These are phyloP conservation scores for Druon quercuslanigerum DNA, from an alignment of 1,140 invertebrate genomes.

Conservation along the genomic window DNA sequence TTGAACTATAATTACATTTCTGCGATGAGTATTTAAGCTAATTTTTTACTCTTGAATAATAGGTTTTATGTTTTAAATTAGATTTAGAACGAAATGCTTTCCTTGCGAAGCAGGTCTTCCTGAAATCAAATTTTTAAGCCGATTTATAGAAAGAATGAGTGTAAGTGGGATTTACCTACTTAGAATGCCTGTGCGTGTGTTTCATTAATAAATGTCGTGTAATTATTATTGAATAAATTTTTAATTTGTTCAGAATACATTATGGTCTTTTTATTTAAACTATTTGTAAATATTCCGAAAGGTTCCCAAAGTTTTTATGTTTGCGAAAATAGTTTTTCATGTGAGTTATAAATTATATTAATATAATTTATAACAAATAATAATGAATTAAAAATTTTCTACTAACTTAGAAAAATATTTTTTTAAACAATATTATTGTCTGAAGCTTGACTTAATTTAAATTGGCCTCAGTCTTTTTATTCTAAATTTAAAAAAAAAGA, in stretches of 20 bases:
- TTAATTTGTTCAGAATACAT: not conserved
- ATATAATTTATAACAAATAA: too few species aligned
- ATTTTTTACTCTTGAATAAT: constrained; percentile 5
- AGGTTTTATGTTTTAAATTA: constrained; percentile 40
- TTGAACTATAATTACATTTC: not conserved
- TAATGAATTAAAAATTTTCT: too few species aligned
- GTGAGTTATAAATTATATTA: too few species aligned
- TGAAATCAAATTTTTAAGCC: not conserved
- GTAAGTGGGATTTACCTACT: not conserved
- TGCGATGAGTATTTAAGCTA: constrained; percentile 1
- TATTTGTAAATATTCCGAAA: not conserved
- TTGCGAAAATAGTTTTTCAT: too few species aligned
- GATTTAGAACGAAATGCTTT: constrained; percentile 32
- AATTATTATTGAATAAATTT: constrained; percentile 26
- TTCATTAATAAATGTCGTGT: not conserved
- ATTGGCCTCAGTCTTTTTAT: too few species aligned
- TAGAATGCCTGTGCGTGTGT: not conserved
- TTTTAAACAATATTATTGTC: too few species aligned
- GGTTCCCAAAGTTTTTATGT: too few species aligned
- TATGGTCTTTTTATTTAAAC: not conserved
- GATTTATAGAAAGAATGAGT: not conserved
- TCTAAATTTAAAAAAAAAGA: too few species aligned
- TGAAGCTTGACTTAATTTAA: too few species aligned
- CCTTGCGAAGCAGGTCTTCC: constrained; percentile 10
- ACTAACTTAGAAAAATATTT: too few species aligned